Conservation (phyloP, 2,113 vertebrate genomes). For the Saccopteryx bilineata region DNA sequence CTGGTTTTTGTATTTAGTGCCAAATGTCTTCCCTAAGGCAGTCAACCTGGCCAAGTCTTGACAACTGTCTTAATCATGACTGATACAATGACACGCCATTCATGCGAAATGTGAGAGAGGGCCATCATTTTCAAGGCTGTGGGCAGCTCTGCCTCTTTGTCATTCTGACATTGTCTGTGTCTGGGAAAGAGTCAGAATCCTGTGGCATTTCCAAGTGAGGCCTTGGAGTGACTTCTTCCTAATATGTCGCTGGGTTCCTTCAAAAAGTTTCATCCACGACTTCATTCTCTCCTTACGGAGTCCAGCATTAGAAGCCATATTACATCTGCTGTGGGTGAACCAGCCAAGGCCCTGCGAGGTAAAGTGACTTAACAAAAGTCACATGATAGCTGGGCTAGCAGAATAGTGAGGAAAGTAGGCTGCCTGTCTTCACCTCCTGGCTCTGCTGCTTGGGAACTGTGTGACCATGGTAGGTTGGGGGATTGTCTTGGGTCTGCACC, state of each 20-base stretch:
- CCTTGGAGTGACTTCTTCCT: background rate
- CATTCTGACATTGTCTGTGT: background rate
- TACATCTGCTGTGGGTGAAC: background rate
- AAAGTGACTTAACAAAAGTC: background rate
- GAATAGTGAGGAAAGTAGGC: background rate
- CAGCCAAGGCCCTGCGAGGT: background rate
- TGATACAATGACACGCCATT: conserved; percentile 1
- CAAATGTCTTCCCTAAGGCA: background rate
- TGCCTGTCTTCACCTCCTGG: background rate
- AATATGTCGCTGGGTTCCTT: background rate
- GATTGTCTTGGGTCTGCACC: background rate
- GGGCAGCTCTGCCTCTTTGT: background rate
- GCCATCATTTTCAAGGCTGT: background rate
- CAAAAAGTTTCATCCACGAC: background rate
- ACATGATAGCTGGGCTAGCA: accelerated
- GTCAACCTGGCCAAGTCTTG: background rate
- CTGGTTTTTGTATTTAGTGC: background rate
- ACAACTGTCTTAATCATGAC: background rate
- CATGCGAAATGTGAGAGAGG: background rate
- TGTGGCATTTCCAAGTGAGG: background rate
- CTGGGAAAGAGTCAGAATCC: background rate
- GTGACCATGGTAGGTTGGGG: background rate
- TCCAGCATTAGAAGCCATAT: background rate
- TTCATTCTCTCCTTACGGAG: background rate
- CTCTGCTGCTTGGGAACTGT: background rate